Evolutionary conservation across 2,797 vertebrate genomes (phyloP).

Genomic region (Halcyon badia): DNA sequence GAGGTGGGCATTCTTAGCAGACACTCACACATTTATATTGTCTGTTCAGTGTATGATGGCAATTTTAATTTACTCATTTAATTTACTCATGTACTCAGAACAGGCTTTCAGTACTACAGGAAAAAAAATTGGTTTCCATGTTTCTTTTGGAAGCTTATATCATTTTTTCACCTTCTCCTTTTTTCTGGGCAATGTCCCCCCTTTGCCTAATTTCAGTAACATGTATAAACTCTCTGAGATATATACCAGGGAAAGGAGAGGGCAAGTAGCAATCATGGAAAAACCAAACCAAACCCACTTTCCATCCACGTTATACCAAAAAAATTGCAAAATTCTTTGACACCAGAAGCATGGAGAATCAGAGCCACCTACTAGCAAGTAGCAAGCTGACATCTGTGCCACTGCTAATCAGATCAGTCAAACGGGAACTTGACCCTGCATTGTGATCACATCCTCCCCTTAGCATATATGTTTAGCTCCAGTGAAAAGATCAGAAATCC

Average conservation of each 20-base stretch:
- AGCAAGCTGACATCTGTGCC: background rate
- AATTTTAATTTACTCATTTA: background rate
- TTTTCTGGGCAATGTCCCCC: slow-evolving; percentile 28
- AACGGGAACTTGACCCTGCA: background rate
- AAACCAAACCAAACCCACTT: background rate
- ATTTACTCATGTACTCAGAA: background rate
- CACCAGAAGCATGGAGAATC: background rate
- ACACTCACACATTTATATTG: background rate
- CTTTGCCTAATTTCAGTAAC: slow-evolving; percentile 52
- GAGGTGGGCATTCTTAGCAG: background rate
- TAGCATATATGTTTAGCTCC: background rate
- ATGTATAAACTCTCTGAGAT: slow-evolving; percentile 59
- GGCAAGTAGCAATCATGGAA: background rate
- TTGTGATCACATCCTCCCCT: background rate
- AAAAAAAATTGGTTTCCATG: background rate
- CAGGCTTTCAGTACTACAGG: background rate
- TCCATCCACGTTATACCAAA: slow-evolving; percentile 24
- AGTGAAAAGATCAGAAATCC: background rate
- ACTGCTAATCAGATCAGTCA: background rate
- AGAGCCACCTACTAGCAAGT: background rate
- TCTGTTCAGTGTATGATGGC: background rate
- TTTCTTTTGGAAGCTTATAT: slow-evolving; percentile 59
- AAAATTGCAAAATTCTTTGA: slow-evolving; percentile 14
- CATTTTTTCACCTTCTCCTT: slow-evolving; percentile 34
- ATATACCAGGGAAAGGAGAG: background rate